Evolutionary conservation across 2,113 vertebrate species (phyloP).

Genomic region (Ahaetulla prasina): DNA sequence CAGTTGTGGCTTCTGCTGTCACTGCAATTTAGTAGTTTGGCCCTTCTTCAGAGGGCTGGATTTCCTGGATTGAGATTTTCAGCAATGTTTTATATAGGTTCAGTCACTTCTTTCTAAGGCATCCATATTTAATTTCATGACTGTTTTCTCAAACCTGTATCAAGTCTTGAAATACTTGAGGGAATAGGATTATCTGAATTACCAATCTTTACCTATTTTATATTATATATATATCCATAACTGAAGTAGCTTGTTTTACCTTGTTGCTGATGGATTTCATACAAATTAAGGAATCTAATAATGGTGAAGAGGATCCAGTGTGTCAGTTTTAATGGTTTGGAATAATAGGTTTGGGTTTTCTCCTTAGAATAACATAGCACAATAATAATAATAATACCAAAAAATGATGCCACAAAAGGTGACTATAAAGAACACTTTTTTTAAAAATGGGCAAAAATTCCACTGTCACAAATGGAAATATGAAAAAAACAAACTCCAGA

Average conservation of each 20-base stretch:
- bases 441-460: not conserved
- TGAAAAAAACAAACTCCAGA: constrained; percentile 53
- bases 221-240: not conserved
- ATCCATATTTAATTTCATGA: not conserved
- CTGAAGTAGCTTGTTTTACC: not conserved
- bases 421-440: not conserved
- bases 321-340: not conserved
- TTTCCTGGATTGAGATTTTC: not conserved
- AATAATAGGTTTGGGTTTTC: not conserved
- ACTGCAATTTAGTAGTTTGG: not conserved
- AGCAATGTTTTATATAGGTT: not conserved
- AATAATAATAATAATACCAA: no score
- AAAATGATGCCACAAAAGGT: not conserved
- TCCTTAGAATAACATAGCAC: not conserved
- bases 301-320: not conserved
- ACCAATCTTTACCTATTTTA: not conserved
- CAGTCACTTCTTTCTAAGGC: not conserved
- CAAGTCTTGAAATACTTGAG: not conserved
- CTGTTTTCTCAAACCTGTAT: no score
- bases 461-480: constrained; percentile 52
- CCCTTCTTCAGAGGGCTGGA: not conserved
- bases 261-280: not conserved
- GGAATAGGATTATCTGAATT: not conserved
- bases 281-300: not conserved
- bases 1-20: not conserved